Conservation (phyloP, 2,113 vertebrate genomes). For the Falco punctatus region DNA sequence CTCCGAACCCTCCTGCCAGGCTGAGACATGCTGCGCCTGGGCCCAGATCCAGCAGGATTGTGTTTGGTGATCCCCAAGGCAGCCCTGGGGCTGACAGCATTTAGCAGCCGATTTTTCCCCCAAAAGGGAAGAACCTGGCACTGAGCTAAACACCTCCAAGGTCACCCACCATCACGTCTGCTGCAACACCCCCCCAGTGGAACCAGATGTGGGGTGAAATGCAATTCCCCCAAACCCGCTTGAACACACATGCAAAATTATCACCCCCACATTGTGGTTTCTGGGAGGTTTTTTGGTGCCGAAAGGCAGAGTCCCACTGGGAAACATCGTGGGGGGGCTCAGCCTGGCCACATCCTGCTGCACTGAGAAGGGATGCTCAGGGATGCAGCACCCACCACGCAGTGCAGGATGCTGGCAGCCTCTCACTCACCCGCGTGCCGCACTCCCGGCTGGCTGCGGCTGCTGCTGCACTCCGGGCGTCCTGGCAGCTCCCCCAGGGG, state of each 20-base stretch:
- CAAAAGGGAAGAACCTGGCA: not conserved
- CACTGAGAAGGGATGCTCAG: not conserved
- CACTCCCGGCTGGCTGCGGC: rapidly evolving
- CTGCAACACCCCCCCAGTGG: rapidly evolving
- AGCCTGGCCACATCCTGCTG: not conserved
- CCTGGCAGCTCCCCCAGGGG: not conserved
- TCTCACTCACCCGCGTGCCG: not conserved
- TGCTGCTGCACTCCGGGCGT: rapidly evolving
- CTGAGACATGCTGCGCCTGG: rapidly evolving
- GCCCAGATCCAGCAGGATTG: rapidly evolving
- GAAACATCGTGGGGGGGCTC: not conserved
- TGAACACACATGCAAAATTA: rapidly evolving
- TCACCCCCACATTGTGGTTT: rapidly evolving
- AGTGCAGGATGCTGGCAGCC: rapidly evolving
- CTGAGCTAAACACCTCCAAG: not conserved
- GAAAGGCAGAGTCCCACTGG: rapidly evolving
- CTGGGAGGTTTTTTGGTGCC: not conserved
- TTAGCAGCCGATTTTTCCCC: not conserved
- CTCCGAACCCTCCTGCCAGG: not conserved
- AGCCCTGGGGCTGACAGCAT: not conserved
- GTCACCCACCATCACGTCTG: rapidly evolving
- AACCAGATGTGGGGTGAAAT: rapidly evolving
- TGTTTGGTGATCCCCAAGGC: not conserved
- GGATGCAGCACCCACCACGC: rapidly evolving
- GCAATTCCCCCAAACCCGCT: not conserved